Percentiles rank a stretch among this genome's conserved stretches.
Conservation (phyloP, 2,888 invertebrate species). For the Amiota minor region DNA sequence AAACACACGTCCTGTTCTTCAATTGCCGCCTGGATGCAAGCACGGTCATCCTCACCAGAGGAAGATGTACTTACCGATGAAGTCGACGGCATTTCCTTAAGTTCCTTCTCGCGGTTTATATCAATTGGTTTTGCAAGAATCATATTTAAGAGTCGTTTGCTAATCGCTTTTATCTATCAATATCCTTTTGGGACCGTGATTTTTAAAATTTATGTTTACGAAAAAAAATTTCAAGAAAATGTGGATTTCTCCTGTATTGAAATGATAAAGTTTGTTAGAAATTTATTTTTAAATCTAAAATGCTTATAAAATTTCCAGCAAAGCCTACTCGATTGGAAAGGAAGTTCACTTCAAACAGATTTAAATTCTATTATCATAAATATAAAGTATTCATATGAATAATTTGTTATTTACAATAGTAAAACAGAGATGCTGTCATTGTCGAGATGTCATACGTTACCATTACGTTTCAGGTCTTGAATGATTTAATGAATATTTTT, state of each 20-base stretch:
- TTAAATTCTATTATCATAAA: too few relatives aligned
- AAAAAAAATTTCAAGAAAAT: slow-evolving; percentile 22
- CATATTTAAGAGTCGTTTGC: slow-evolving; percentile 28
- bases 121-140: slow-evolving; percentile 17
- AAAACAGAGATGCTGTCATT: too few relatives aligned
- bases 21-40: slow-evolving; percentile 31
- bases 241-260: slow-evolving; percentile 29
- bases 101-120: slow-evolving; percentile 45
- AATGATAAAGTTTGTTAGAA: slow-evolving; percentile 30
- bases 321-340: not conserved
- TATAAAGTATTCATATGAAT: too few relatives aligned
- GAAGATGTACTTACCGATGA: too few relatives aligned
- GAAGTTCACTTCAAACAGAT: too few relatives aligned
- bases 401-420: too few relatives aligned
- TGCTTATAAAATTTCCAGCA: not conserved
- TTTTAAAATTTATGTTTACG: slow-evolving; percentile 15
- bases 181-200: not conserved
- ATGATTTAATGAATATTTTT: too few relatives aligned
- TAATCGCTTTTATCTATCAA: not conserved
- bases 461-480: too few relatives aligned
- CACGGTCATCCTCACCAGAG: slow-evolving; percentile 40
- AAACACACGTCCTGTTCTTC: slow-evolving; percentile 64
- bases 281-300: not conserved
- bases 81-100: slow-evolving; percentile 21
- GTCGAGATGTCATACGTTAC: too few relatives aligned